Evolutionary conservation across 2,888 invertebrate genomes (phyloP), one percentile per base, ranked within the genome.

Genomic region (Pammene aurita): DNA sequence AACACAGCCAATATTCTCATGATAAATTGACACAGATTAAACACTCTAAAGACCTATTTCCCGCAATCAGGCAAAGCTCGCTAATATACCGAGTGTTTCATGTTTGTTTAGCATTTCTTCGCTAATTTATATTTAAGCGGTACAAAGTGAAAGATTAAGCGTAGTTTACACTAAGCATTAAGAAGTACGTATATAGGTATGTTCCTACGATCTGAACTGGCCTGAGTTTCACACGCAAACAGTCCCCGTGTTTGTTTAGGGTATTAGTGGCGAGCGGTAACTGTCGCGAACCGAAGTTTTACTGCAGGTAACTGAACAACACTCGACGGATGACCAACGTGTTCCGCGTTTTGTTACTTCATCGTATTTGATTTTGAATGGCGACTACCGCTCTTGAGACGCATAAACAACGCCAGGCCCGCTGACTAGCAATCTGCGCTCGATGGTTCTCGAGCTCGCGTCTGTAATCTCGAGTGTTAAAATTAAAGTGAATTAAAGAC

Each of bases 81-180:
- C 83, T 86, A 87, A 87, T 82, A 80, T 72, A 69, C 76, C 75
- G 76, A 80, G 77, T 80, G 86, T 82, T 72, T 73, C 72, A 74
- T 87, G 79, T 90, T 87, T 88, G 79, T 76, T 74, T 79, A 82
- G 79, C 80, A 84, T 85, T 84, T 85, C 82, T 84, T 84, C 80
- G 89, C 88, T 89, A 89, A 90, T 89, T 88, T 84, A 75, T 83
- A 79, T 87, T 76, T 87, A 87, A 88, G 85, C 84, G 82, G 82
- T 78, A 87, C 85, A 90, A 90, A 91, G 88, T 88, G 88, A 88
- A 88, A 86, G 85, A 91, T 90, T 90, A 90, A 88, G 83, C 83
- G 77, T 76, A 76, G 88, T 90, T 87, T 89, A 81, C 85, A 74
- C 78, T 80, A 74, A 74, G 75, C 73, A 84, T 91, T 92, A 90